Evolutionary conservation across 2,797 vertebrate species (phyloP), one percentile per base, ranked within the genome.

Genomic region (Siniperca scherzeri): DNA sequence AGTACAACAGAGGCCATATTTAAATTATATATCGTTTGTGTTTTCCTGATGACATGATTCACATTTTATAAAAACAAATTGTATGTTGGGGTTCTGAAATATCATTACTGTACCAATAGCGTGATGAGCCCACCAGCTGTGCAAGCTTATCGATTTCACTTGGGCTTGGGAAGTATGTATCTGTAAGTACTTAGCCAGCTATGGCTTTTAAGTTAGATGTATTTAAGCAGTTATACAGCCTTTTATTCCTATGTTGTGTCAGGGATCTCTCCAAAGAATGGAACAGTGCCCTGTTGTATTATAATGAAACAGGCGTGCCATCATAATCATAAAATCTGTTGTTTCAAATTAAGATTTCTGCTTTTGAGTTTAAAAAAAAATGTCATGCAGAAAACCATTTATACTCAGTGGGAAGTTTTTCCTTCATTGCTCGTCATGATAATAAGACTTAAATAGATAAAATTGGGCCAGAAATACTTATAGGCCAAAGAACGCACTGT

Each of bases 101-200:
- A n/a, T 82, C n/a, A 72, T 84, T 72, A 70, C 85, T 86, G 77
- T 82, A 83, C 67, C 81, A 85, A 83, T 89, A 91, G 91, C 73
- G 25, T 74, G 74, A 65, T 78, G 80, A 91, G 61, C 70, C 82
- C 56, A 78, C 74, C 79, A 80, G 69, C 86, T 91, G 90, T 87
- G 81, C 82, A 74, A 87, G 75, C 65, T 82, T 90, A 76, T 74
- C 73, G n/a, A 50, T 83, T 83, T 87, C 80, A 81, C 78, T 83
- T 70, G 78, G 86, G 76, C 62, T 90, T 70, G 84, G 85, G 62
- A 92, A 85, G 75, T 92, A 66, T 88, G 57, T 88, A 33, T 87
- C 69, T 87, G 91, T 93, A 89, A 92, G 88, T 92, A 92, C 78
- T 40, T 65, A 13, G 55, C 17, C 19, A 81, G 48, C 27, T 50